A percentile compares a stretch with the other conserved stretches of the same genome.
Conservation (phyloP, 2,113 vertebrate genomes). For the Felis catus region F.catus_Fca126_mat1.0 CM031424.1:61081501-61082000, state of each 20-base stretch:
- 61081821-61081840: background rate
- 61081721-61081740: background rate
- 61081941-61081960: background rate
- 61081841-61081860: background rate
- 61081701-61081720: background rate
- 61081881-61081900: background rate
- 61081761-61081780: background rate
- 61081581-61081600: slow-evolving; percentile 41
- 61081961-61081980: background rate
- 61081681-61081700: background rate
- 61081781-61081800: background rate
- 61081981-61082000: background rate
- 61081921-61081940: background rate
- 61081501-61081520: background rate
- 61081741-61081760: background rate
- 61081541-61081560: background rate
- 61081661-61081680: background rate
- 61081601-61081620: slow-evolving; percentile 40
- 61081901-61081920: background rate
- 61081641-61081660: background rate
- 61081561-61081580: background rate
- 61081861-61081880: background rate
- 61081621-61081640: slow-evolving; percentile 52
- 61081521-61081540: background rate
- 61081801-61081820: background rate